These are phyloP conservation scores for Muscicapa comitata DNA, from an alignment of 2,797 vertebrate genomes.

Conservation along the genomic window DNA sequence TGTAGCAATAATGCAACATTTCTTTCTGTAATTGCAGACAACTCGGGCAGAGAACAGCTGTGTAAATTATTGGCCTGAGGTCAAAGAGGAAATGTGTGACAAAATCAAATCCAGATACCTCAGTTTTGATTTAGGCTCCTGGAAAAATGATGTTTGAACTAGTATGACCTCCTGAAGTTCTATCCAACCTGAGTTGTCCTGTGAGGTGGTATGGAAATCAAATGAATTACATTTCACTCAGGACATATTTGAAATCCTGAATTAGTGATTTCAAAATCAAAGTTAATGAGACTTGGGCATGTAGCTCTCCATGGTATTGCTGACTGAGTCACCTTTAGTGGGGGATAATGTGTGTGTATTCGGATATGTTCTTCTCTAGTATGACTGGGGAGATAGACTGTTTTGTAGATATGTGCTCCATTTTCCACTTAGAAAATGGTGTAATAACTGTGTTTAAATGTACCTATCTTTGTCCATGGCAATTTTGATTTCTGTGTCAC, in stretches of 20 bases:
- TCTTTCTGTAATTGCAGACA: not conserved
- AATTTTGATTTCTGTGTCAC: not conserved
- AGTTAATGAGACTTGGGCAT: not conserved
- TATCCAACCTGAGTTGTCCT: not conserved
- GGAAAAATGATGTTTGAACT: not conserved
- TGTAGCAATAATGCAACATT: not conserved
- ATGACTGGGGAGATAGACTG: not conserved
- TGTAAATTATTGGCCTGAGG: not conserved
- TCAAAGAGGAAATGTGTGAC: not conserved
- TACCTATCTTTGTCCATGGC: not conserved
- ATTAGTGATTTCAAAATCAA: not conserved
- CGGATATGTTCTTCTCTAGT: not conserved
- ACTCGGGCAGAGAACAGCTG: not conserved
- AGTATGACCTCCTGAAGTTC: not conserved
- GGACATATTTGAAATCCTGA: not conserved
- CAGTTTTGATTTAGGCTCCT: not conserved
- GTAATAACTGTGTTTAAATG: not conserved
- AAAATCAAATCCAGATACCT: not conserved
- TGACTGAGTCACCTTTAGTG: not conserved
- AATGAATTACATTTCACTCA: not conserved
- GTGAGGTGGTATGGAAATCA: not conserved
- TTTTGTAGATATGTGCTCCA: not conserved
- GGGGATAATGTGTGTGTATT: not conserved
- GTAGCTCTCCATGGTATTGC: not conserved
- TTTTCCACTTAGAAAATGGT: not conserved